A percentile compares a stretch with the other conserved stretches of the same genome.
Conservation (phyloP, 30 jellyfish, hydroid and myxozoan species). For the Morbakka virulenta region DNA sequence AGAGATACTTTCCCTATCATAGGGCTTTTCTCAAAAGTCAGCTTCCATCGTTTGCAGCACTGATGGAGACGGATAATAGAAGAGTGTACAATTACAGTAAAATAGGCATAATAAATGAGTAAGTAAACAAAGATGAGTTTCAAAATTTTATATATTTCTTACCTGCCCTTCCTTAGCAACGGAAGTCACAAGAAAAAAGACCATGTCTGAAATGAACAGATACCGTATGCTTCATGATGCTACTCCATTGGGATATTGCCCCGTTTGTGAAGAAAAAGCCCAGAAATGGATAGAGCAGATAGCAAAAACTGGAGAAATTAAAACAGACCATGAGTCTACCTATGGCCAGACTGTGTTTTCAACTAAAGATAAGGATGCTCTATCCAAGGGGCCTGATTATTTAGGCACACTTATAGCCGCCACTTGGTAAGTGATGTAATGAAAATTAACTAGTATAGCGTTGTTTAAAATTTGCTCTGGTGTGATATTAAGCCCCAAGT, state of each 20-base stretch:
- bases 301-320: conserved; percentile 71
- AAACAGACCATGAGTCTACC: conserved; percentile 66
- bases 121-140: too few species aligned
- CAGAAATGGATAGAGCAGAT: conserved; percentile 77
- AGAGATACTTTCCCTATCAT: too few species aligned
- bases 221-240: conserved; percentile 95
- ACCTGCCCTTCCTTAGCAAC: conserved; percentile 65
- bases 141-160: too few species aligned
- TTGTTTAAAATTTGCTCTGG: not conserved
- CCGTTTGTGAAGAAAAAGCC: conserved; percentile 87
- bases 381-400: conserved; percentile 88
- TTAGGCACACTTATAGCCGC: conserved; percentile 97
- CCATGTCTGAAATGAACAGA: conserved; percentile 88
- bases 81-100: too few species aligned
- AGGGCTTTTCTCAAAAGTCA: too few species aligned
- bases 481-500: too few species aligned
- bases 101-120: too few species aligned
- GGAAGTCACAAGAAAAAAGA: conserved; percentile 65
- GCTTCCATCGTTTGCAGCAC: too few species aligned
- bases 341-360: conserved; percentile 90
- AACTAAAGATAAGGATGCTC: conserved; percentile 58
- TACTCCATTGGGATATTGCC: conserved; percentile 93
- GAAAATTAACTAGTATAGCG: not conserved
- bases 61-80: too few species aligned
- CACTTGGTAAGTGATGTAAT: conserved; percentile 58